Conservation (phyloP, 2,888 invertebrate species). For the Macropis europaea region DNA sequence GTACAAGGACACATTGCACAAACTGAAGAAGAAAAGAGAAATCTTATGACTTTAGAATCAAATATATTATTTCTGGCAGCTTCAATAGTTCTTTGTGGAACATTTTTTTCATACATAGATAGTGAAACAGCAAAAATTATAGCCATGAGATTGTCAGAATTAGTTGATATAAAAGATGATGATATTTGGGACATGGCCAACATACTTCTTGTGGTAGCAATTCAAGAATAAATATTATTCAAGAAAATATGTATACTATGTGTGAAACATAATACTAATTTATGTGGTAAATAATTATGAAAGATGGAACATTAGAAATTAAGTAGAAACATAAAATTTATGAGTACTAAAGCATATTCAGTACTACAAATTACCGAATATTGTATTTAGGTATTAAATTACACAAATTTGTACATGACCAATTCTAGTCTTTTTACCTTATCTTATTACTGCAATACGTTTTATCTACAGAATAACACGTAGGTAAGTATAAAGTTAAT, state of each 20-base stretch:
- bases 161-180: slow-evolving; percentile 46
- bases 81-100: slow-evolving; percentile 60
- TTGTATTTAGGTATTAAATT: no score
- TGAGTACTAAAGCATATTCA: no score
- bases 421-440: no score
- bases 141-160: slow-evolving; percentile 50
- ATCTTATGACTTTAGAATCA: slow-evolving; percentile 57
- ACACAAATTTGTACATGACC: no score
- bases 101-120: slow-evolving; percentile 45
- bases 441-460: no score
- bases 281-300: no score
- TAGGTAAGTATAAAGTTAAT: no score
- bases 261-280: no score
- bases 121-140: slow-evolving; percentile 16
- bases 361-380: no score
- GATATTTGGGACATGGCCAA: slow-evolving; percentile 63
- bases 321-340: no score
- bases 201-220: slow-evolving; percentile 53
- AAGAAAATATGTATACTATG: neutral
- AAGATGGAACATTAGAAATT: no score
- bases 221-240: slow-evolving; percentile 44
- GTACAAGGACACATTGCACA: slow-evolving; percentile 20
- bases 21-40: slow-evolving; percentile 7
- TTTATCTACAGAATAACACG: no score
- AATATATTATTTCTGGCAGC: slow-evolving; percentile 64